Evolutionary conservation across 2,888 invertebrate genomes (phyloP).

Genomic region (Volucella inanis): DNA sequence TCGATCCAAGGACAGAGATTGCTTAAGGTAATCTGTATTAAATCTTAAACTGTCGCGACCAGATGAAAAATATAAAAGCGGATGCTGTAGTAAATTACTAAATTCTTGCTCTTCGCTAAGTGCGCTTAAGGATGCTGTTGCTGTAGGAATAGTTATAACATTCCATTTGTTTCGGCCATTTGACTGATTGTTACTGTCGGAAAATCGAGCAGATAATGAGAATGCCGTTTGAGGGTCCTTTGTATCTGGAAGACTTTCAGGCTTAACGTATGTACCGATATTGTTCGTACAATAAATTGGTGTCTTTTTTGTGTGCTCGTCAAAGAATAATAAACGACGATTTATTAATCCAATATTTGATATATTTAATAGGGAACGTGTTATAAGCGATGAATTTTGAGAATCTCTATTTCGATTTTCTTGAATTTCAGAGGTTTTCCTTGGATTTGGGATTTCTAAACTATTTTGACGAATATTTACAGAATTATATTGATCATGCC

Average conservation of each 20-base stretch:
- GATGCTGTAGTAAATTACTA: constrained; percentile 8
- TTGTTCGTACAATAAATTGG: constrained; percentile 2
- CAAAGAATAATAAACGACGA: constrained; percentile 27
- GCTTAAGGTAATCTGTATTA: neutral
- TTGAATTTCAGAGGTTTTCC: neutral
- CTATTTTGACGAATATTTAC: constrained; percentile 24
- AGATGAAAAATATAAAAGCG: constrained; percentile 26
- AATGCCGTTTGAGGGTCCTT: neutral
- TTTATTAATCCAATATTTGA: constrained; percentile 40
- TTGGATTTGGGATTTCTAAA: constrained; percentile 26
- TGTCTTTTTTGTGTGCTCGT: constrained; percentile 2
- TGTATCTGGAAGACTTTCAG: constrained; percentile 12
- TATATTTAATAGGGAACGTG: constrained; percentile 47
- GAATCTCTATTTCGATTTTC: neutral
- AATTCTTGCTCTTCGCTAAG: constrained; percentile 35
- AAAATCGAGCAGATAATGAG: constrained; percentile 16
- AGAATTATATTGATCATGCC: constrained; percentile 41
- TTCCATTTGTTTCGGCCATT: constrained; percentile 25
- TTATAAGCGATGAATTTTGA: constrained; percentile 24
- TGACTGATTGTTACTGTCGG: constrained; percentile 7
- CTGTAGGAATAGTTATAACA: constrained; percentile 25
- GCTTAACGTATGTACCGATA: neutral
- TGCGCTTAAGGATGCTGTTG: constrained; percentile 41
- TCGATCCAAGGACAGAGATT: constrained; percentile 17
- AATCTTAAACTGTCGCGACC: constrained; percentile 13